Conservation (phyloP, 2,113 vertebrate species). For the Charina bottae region DNA sequence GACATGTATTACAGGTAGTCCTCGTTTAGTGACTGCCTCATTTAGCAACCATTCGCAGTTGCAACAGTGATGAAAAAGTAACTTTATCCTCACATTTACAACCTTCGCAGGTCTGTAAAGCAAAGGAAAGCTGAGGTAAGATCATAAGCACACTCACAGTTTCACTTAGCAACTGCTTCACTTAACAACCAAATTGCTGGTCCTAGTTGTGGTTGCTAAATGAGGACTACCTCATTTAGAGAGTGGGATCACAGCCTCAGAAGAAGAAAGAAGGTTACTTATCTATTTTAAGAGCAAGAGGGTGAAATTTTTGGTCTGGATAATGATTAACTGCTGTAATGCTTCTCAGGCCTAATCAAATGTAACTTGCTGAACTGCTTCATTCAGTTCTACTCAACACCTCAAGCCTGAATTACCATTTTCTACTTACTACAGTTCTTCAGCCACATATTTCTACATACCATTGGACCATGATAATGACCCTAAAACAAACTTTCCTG, state of each 20-base stretch:
- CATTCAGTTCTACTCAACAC: constrained; percentile 1
- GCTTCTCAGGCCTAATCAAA: background rate
- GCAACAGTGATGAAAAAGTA: background rate
- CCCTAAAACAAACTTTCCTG: background rate
- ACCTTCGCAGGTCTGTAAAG: background rate
- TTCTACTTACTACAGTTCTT: background rate
- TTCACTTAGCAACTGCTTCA: background rate
- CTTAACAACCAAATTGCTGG: background rate
- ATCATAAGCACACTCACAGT: background rate
- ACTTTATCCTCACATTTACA: background rate
- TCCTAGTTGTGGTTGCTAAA: background rate
- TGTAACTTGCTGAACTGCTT: constrained; percentile 5
- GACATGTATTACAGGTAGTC: background rate
- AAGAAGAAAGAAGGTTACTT: background rate
- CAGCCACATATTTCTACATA: background rate
- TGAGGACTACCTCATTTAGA: background rate
- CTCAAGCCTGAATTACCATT: background rate
- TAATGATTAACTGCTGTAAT: background rate
- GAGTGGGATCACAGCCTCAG: background rate
- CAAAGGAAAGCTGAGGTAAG: background rate
- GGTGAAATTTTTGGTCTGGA: background rate
- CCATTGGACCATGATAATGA: background rate
- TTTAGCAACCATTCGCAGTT: background rate
- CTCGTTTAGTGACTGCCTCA: background rate
- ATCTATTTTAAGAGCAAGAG: background rate